Evolutionary conservation across 2,113 vertebrate species (phyloP).

Genomic region (Lagenorhynchus albirostris): DNA sequence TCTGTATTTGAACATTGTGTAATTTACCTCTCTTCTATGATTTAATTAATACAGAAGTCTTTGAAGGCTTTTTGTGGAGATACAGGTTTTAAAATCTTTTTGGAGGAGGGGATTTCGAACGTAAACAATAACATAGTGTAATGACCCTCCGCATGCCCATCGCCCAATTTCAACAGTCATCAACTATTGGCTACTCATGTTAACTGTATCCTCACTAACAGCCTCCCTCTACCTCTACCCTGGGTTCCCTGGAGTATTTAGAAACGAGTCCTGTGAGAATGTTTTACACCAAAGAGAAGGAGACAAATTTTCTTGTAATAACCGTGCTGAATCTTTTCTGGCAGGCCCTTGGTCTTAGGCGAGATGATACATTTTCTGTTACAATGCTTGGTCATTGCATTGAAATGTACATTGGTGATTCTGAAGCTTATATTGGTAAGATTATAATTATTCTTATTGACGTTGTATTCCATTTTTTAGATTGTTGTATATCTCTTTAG

Average conservation of each 20-base stretch:
- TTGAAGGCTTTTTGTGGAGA: not conserved
- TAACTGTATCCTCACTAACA: not conserved
- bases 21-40: not conserved
- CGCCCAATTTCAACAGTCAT: not conserved
- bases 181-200: not conserved
- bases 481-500: not conserved
- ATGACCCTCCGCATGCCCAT: not conserved
- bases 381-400: conserved; percentile 99
- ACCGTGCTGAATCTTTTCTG: conserved; percentile 35
- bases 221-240: fast-evolving
- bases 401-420: conserved; percentile 99
- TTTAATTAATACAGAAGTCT: not conserved
- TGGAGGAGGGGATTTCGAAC: not conserved
- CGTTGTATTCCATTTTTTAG: not conserved
- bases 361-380: conserved; percentile 98
- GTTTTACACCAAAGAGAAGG: not conserved
- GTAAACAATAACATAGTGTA: not conserved
- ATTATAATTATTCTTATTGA: not conserved
- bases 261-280: not conserved
- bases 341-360: conserved; percentile 97
- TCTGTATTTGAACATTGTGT: not conserved
- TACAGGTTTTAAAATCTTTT: not conserved
- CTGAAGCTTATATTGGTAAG: conserved; percentile 97
- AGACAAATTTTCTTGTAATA: conserved; percentile 5
- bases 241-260: not conserved